Base-by-base conservation (phyloP, 2,888 invertebrate genomes). In the Sphaerophoria rueppellii region DNA sequence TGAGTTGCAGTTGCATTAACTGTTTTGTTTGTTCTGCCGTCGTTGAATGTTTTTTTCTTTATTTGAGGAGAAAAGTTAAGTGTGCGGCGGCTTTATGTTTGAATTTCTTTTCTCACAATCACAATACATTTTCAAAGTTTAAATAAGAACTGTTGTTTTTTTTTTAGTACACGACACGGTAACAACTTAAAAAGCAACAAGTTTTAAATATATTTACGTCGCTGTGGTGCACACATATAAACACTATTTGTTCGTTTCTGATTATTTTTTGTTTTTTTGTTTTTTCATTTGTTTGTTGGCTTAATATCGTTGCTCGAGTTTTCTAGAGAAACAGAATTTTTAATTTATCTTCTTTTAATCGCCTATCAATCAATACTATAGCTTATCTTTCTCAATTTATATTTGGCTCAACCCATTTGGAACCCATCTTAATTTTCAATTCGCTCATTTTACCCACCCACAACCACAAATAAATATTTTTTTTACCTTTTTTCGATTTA, bases 271-370 rank as follows among this genome's bases (percentile, higher is more conserved):
- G n/a, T n/a, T n/a, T n/a, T n/a, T n/a, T n/a, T n/a, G n/a, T n/a
- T n/a, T 24, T 43, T 60, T 24, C 43, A 16, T 58, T 40, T 24
- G 24, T 24, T 37, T 60, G 40, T 40, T 60, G 50, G 50, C 9
- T 50, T 52, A 24, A 24, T 11, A 40, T 40, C 16, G 37, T 40
- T 40, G 5, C 11, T 37, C 37, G 37, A 40, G 24, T 60, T 43
- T 60, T 60, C 40, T 60, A 12, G 24, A 60, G 40, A 43, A 58
- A 58, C 14, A 58, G 11, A 40, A 58, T 58, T 58, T 58, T 60
- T 12, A 60, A 55, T 6, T 55, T 24, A 24, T 24, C 24, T 24
- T 24, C 24, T 1, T 24, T 24, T 24, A 2, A 24, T 24, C 24
- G 24, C 24, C 24, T 24, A 24, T 2, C 1, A 24, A 24, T 24